phyloP scores from a whole-genome alignment of 37 sponge, comb jelly and placozoan species.

The Hexactinellida sp. region DNA sequence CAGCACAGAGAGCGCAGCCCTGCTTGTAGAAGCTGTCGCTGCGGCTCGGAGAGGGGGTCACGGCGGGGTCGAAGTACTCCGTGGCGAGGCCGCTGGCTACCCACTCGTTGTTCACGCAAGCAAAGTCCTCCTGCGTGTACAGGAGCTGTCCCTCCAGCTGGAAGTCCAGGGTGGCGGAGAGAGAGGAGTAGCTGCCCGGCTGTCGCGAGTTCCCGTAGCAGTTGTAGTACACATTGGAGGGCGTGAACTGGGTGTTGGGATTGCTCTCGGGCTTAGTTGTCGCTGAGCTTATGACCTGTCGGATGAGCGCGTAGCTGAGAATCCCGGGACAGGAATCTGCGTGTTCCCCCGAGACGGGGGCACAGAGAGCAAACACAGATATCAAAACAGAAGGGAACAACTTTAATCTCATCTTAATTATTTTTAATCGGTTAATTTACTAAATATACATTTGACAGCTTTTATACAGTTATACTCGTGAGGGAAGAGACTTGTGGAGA shows the following conservation, averaged over 20 bases:
- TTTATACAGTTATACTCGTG: neutral
- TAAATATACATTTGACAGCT: neutral
- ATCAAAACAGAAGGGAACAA: neutral
- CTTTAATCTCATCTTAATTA: neutral
- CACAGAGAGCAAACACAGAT: neutral
- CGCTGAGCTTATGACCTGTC: neutral
- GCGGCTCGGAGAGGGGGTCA: neutral
- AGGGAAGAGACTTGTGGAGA: neutral
- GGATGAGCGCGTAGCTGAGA: neutral
- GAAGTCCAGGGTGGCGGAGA: neutral
- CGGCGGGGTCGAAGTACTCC: neutral
- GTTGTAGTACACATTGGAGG: neutral
- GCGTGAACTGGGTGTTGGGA: neutral
- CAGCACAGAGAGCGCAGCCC: neutral
- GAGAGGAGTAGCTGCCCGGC: neutral
- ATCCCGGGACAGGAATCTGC: neutral
- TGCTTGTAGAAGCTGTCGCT: neutral
- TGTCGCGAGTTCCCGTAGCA: neutral
- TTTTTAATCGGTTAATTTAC: neutral
- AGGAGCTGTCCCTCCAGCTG: neutral
- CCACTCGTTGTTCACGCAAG: neutral
- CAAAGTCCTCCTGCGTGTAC: neutral
- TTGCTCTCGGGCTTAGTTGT: neutral
- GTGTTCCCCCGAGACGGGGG: neutral
- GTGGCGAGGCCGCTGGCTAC: neutral